Base-by-base conservation (phyloP, 1,140 invertebrate genomes). In the Magallana ariakensis region DNA sequence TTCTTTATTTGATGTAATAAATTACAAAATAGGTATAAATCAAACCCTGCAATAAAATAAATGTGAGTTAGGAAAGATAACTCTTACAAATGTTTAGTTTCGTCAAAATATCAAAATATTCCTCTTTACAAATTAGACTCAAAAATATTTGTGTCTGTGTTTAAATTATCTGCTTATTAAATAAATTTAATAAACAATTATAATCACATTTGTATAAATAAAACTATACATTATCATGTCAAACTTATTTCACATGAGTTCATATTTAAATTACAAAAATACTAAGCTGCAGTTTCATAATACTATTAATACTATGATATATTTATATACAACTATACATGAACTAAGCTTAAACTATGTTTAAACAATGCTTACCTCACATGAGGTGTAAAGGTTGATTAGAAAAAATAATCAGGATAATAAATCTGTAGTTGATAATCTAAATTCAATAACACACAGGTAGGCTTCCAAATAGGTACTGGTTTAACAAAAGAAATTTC, bases 221-320 rank as follows among this genome's bases (percentile, higher is more conserved):
- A 4, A 33, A 60, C 58, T 60, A n/a, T n/a, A 60, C 15, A 15
- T n/a, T 16, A 60, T 60, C 58, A 60, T 60, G 58, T 60, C 15
- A 60, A 60, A 60, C 58, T 60, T 60, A 60, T 60, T 60, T 60
- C 58, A 60, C 58, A 60, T 60, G 58, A 60, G n/a, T 60, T 60
- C 13, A 60, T 60, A 60, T 15, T 16, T 15, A 60, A 60, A 60
- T 16, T 60, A 15, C 15, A 16, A 6, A 60, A 15, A 16, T 60
- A n/a, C 15, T 60, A 15, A 60, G n/a, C n/a, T n/a, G 10, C 58
- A 60, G 58, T 60, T 16, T 60, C n/a, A 16, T 60, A n/a, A 60
- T 60, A 15, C 8, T 60, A 60, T 5, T 16, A 16, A n/a, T 60
- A 60, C n/a, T n/a, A 60, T 60, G 58, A 60, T 60, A 60, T 60